Conservation (phyloP, 2,797 vertebrate genomes). For the Acridotheres tristis region DNA sequence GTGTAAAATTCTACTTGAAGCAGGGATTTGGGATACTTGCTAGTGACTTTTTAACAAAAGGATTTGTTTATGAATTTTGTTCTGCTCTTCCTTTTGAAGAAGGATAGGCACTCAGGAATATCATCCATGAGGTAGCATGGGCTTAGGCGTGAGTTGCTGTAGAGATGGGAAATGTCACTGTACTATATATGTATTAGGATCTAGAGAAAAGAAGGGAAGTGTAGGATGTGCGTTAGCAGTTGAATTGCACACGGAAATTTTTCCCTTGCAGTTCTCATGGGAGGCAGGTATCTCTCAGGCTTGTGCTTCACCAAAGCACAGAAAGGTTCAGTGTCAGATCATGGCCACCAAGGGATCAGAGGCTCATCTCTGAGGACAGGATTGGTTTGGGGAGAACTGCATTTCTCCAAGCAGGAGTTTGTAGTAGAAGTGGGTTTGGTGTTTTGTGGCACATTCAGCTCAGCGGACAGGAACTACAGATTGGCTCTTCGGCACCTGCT, state of each 20-base stretch:
- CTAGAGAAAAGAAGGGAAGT: background rate
- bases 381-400: background rate
- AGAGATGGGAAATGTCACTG: constrained; percentile 4
- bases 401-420: background rate
- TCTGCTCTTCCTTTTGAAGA: background rate
- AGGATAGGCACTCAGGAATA: background rate
- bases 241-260: background rate
- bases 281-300: background rate
- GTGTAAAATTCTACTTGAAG: background rate
- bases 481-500: constrained; percentile 20
- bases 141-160: background rate
- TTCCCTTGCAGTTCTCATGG: background rate
- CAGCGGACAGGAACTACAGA: background rate
- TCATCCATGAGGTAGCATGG: background rate
- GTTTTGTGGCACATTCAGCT: constrained; percentile 12
- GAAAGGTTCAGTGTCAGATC: background rate
- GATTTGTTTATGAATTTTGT: background rate
- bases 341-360: background rate
- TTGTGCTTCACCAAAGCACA: rapidly evolving
- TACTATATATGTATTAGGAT: constrained; percentile 13
- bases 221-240: background rate
- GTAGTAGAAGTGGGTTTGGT: background rate
- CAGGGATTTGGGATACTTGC: background rate
- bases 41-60: constrained; percentile 1
- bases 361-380: background rate